Percentiles rank a stretch among this genome's conserved stretches.
Conservation (phyloP, 2,797 vertebrate species). For the Dermochelys coriacea region DNA sequence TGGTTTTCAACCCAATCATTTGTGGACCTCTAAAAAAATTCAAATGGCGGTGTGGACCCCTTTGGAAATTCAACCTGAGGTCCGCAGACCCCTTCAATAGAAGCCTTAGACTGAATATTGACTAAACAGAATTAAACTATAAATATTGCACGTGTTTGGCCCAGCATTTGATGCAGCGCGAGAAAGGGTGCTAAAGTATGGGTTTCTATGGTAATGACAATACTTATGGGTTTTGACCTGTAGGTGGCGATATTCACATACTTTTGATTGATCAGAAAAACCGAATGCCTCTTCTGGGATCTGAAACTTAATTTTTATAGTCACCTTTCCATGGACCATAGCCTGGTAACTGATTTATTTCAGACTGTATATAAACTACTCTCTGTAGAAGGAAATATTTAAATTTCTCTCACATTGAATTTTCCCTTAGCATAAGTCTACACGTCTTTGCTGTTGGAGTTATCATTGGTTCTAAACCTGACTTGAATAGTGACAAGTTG, state of each 20-base stretch:
- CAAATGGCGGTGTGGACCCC: background rate
- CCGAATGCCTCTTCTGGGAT: background rate
- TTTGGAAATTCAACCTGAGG: background rate
- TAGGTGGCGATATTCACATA: background rate
- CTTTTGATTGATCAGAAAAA: background rate
- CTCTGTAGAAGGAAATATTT: background rate
- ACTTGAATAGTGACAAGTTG: background rate
- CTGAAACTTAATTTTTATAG: background rate
- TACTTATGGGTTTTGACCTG: background rate
- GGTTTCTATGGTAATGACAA: background rate
- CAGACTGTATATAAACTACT: rapidly evolving
- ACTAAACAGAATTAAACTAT: background rate
- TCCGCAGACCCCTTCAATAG: background rate
- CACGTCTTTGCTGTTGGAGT: rapidly evolving
- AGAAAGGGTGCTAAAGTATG: background rate
- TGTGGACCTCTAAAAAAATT: background rate
- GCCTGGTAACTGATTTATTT: background rate
- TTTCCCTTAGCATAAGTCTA: background rate
- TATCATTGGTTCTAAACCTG: background rate
- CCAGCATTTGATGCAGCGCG: rapidly evolving
- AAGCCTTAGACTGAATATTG: background rate
- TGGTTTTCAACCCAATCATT: background rate
- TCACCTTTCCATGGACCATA: background rate
- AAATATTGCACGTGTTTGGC: background rate
- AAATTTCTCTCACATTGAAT: background rate